Base-by-base conservation (phyloP, 2,888 invertebrate genomes). In the Malacosoma neustria region DNA sequence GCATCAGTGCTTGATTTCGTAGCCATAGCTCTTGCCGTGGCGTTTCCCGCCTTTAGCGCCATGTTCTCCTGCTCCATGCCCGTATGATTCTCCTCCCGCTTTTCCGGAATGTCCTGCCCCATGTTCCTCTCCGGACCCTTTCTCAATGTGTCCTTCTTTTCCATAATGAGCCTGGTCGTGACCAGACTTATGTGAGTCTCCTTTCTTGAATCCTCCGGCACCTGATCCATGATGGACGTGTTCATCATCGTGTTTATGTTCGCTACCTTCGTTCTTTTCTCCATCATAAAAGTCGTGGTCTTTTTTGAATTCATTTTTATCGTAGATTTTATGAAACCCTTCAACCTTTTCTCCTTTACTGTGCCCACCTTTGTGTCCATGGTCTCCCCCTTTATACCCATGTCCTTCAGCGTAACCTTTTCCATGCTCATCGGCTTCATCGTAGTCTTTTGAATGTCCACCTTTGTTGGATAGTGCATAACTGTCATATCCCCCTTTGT, bases 291-390 rank as follows among this genome's bases (percentile, higher is more conserved):
- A 91, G 58, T 89, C 89, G 51, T 91, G 89, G 59, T 91, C 89
- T 71, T 92, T 91, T 62, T 92, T 90, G 80, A 87, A 90, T 70
- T 92, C 91, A 60, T 92, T 89, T 64, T 91, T 91, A 64, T 89
- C 88, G 63, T 89, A 90, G 43, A 90, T 87, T 54, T 90, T 90
- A 68, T 90, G 90, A 76, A 86, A 92, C 51, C 91, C 91, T 42
- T 88, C 89, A 47, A 89, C 86, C 57, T 87, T 88, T 53, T 89
- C 87, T 1, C 89, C 90, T 68, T 91, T 89, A 54, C 82, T 87
- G 61, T 89, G 87, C 22, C 69, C 80, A 32, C 81, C 69, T 43
- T 87, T 79, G 45, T 87, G 71, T 22, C 81, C 86, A 55, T 87
- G 87, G 39, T 85, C 86, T n/a, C 64, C 82, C 9, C 88, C 88